Conservation (phyloP, 2,888 invertebrate genomes). For the Papilio protenor region DNA sequence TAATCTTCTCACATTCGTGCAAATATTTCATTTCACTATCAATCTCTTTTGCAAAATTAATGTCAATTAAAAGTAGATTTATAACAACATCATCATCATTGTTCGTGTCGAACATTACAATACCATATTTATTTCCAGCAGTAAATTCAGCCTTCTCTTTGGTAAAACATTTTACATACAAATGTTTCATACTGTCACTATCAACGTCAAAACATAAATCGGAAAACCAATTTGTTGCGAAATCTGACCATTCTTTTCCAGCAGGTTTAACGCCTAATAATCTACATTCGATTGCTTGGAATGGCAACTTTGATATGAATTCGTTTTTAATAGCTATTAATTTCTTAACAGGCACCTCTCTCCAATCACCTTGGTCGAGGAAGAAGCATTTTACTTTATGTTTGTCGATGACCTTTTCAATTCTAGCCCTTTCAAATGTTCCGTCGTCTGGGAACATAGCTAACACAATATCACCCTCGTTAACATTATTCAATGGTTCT, state of each 20-base stretch:
- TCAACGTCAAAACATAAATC: constrained; percentile 72
- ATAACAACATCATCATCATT: constrained; percentile 69
- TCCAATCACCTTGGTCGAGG: constrained; percentile 86
- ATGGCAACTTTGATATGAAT: constrained; percentile 82
- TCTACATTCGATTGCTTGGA: constrained; percentile 87
- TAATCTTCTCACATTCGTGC: constrained; percentile 52
- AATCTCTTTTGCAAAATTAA: constrained; percentile 72
- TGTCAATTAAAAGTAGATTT: constrained; percentile 79
- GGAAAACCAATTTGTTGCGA: constrained; percentile 80
- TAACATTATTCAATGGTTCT: constrained; percentile 54
- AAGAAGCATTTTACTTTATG: constrained; percentile 83
- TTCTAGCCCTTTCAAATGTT: constrained; percentile 75
- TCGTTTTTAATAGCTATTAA: constrained; percentile 78
- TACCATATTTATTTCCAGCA: constrained; percentile 77
- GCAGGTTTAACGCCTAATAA: constrained; percentile 81
- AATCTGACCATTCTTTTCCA: constrained; percentile 79
- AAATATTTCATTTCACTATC: constrained; percentile 62
- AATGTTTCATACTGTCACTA: constrained; percentile 66
- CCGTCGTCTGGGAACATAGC: constrained; percentile 77
- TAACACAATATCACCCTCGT: constrained; percentile 75
- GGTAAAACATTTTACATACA: constrained; percentile 73
- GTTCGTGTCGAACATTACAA: constrained; percentile 78
- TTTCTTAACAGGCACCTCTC: constrained; percentile 66
- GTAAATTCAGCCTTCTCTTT: constrained; percentile 68
- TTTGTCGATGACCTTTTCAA: constrained; percentile 65